Base-by-base conservation (phyloP, 2,888 invertebrate genomes). In the Sialis lutaria region DNA sequence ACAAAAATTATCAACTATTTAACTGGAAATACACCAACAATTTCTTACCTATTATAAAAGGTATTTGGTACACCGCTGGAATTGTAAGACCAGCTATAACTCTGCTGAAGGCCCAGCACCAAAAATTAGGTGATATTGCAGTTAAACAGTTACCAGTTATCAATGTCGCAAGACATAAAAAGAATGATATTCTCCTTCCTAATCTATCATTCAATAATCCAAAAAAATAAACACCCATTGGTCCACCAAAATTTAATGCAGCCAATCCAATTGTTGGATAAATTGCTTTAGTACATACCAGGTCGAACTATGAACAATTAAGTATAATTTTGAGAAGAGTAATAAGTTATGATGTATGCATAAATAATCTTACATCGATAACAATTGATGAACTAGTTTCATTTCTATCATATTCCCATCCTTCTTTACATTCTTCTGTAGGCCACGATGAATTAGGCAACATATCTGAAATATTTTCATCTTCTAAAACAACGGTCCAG, bases 31-130 rank as follows among this genome's bases (percentile, higher is more conserved):
- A 40, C 12, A 39, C 4, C 8, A 33, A 33, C 39, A 43, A 42
- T 34, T 58, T 73, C 81, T 76, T 68, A 92, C 92, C 87, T 58
- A 93, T 90, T 50, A 92, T 91, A 61, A 91, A 91, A 1, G 93
- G 92, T 64, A 92, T 91, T 67, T 91, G 90, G 64, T 92, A 91
- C 39, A 92, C 80, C 1, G 91, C 91, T 4, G 92, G 91, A 57
- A 92, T 86, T 0, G 91, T 89, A 6, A 90, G 66, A 4, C 93
- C 93, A n/a, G 91, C 90, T 43, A 89, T 70, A 12, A 81, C 69
- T 51, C 92, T 72, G 56, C 86, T 85, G 3, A 75, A 67, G 1
- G 85, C 79, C 88, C 92, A 92, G 52, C 76, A 74, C 82, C 84
- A 84, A 61, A 85, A 90, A 57, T 80, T 74, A 41, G 74, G 74